Base-by-base conservation (phyloP, 1,140 invertebrate genomes). In the Oppia nitens region DNA sequence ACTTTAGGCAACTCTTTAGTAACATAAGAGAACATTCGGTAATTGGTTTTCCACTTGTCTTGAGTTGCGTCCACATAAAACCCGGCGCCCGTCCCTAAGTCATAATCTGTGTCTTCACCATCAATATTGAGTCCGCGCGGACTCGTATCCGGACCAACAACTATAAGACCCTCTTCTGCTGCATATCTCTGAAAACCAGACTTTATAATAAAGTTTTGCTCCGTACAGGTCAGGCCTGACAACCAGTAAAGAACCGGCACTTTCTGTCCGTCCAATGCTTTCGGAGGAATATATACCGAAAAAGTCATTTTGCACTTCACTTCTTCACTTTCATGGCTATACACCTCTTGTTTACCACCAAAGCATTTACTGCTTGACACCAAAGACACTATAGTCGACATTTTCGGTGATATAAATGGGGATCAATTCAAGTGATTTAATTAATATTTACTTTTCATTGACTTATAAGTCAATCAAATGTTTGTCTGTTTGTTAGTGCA, bases 21-120 rank as follows among this genome's bases (percentile, higher is more conserved):
- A n/a, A 98, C 74, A 68, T 98, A 98, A 49, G 85, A 89, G 66
- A 83, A 97, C 95, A 98, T 98, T 67, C 83, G 80, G 66, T 96
- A 98, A 74, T 98, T 83, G 53, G 81, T 83, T 45, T 83, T 83
- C 92, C 93, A 99, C 56, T 90, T 89, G 27, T 86, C 83, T 66
- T 83, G 73, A 0, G 83, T 84, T 2, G 94, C 91, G 77, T 98
- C 85, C 0, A 98, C 74, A 73, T 98, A 98, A 71, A 96, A 98
- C 1, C 93, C 90, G 64, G 95, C 94, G 23, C 87, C 87, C 26
- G 81, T 83, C 26, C 95, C 95, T 76, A 98, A 93, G 73, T 97
- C 92, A 78, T 83, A 96, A 24, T 77, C 75, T 51, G 91, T 89
- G 66, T 86, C 81, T 45, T 71, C 69, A 29, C 59, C 59, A 14